A percentile compares a stretch with the other conserved stretches of the same genome.
phyloP scores from a whole-genome alignment of 2,113 vertebrate genomes.

The Actinemys pallida region DNA sequence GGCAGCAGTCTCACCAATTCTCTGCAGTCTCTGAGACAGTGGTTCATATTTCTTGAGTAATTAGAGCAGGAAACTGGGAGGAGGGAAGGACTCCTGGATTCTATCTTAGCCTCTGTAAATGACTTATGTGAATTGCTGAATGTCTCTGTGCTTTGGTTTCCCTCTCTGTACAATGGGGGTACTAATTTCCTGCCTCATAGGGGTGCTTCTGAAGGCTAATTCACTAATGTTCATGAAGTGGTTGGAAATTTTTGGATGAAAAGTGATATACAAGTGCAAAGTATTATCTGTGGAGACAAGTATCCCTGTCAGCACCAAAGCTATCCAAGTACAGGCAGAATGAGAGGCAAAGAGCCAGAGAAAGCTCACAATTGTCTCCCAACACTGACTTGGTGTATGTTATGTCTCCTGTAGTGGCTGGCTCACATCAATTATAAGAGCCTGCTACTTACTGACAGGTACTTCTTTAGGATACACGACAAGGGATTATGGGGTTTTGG shows the following conservation, averaged over 20 bases:
- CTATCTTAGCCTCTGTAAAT: not conserved
- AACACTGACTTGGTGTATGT: not conserved
- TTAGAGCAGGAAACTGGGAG: not conserved
- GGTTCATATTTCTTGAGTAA: conserved; percentile 17
- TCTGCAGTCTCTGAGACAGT: conserved; percentile 21
- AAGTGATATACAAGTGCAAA: not conserved
- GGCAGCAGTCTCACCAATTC: conserved; percentile 49
- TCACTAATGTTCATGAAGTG: not conserved
- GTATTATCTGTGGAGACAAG: not conserved
- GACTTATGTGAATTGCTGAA: not conserved
- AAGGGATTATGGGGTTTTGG: not conserved
- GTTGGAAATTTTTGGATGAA: conserved; percentile 9
- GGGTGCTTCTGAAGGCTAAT: conserved; percentile 43
- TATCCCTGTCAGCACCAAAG: not conserved
- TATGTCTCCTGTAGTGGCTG: not conserved
- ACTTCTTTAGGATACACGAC: not conserved
- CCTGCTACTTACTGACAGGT: not conserved
- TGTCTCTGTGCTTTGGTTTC: not conserved
- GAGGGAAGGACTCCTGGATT: conserved; percentile 21
- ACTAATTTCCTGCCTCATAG: conserved; percentile 11
- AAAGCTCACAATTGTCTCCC: not conserved
- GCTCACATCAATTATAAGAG: not conserved
- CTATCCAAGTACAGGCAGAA: not conserved
- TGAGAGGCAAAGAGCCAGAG: not conserved
- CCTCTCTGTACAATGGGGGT: not conserved